Evolutionary conservation across 2,797 vertebrate species (phyloP), one percentile per base, ranked within the genome.

Genomic region (Nyctalus aviator): DNA sequence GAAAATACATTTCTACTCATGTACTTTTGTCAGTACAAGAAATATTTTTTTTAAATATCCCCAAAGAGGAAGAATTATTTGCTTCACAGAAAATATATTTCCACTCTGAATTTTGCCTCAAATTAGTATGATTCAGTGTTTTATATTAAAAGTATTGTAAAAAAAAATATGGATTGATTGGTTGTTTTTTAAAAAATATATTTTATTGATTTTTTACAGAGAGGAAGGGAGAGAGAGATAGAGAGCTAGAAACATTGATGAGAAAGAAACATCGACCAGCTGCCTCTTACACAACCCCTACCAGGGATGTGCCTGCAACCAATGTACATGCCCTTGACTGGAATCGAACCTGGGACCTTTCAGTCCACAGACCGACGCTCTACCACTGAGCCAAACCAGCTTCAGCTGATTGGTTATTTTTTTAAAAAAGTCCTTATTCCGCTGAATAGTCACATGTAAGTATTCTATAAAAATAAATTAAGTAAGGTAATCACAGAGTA

Each of bases 401-500:
- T n/a, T n/a, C n/a, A n/a, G n/a, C n/a, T 81, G 15, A 59, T 15
- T 32, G 21, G 8, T n/a, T 44, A 8, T 27, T 35, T 62, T 88
- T 82, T 13, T n/a, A n/a, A n/a, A 6, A 85, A 85, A 46, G 15
- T 41, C 44, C 18, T 68, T n/a, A 88, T 88, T 87, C 44, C 3
- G 37, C 14, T 90, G 10, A 73, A 62, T 71, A 44, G 12, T 66
- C 1, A 73, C 27, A 23, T 41, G 20, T 46, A 44, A 2, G 9
- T 46, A 68, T 76, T 93, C 23, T 57, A 50, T 32, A 84, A 84
- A 86, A 71, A 44, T 14, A 71, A 10, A 59, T 68, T 66, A 79
- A 88, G 46, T 66, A 78, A 88, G 53, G 5, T 50, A 84, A 91
- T 94, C 64, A 90, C 66, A 88, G 20, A 64, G 11, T 37, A 72